Evolutionary conservation across 2,113 vertebrate species (phyloP).

Genomic region (Calonectris borealis): DNA sequence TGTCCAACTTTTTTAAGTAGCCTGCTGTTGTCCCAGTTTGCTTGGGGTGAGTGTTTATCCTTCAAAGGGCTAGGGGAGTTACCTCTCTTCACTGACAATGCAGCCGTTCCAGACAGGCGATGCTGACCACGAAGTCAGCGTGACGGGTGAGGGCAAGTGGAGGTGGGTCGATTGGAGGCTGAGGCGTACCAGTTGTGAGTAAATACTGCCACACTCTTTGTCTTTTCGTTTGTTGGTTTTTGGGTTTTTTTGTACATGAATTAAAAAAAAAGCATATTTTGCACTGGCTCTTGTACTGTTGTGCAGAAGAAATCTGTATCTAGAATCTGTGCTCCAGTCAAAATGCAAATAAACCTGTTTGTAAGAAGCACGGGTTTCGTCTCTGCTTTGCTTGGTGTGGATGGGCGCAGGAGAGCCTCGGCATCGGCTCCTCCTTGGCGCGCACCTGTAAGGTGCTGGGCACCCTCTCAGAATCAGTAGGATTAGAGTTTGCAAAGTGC

Average conservation of each 20-base stretch:
- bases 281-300: slow-evolving; percentile 74
- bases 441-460: background rate
- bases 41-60: slow-evolving; percentile 35
- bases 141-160: background rate
- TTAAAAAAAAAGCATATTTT: slow-evolving; percentile 73
- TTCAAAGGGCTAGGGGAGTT: slow-evolving; percentile 34
- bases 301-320: slow-evolving; percentile 65
- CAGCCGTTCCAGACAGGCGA: background rate
- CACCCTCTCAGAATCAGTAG: background rate
- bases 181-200: slow-evolving; percentile 37
- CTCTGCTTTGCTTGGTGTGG: background rate
- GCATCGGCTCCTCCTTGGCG: rapidly evolving
- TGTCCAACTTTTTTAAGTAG: background rate
- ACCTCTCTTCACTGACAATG: slow-evolving; percentile 23
- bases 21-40: slow-evolving; percentile 29
- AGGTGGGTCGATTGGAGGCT: background rate
- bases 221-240: background rate
- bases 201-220: slow-evolving; percentile 59
- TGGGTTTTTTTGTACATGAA: slow-evolving; percentile 60
- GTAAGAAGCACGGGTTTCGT: slow-evolving; percentile 51
- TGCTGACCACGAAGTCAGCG: background rate
- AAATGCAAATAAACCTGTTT: slow-evolving; percentile 80
- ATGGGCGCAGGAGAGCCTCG: background rate
- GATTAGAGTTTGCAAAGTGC: background rate
- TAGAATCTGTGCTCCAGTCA: slow-evolving; percentile 71